phyloP scores from a whole-genome alignment of 2,888 invertebrate genomes.

The Zygaena filipendulae region DNA sequence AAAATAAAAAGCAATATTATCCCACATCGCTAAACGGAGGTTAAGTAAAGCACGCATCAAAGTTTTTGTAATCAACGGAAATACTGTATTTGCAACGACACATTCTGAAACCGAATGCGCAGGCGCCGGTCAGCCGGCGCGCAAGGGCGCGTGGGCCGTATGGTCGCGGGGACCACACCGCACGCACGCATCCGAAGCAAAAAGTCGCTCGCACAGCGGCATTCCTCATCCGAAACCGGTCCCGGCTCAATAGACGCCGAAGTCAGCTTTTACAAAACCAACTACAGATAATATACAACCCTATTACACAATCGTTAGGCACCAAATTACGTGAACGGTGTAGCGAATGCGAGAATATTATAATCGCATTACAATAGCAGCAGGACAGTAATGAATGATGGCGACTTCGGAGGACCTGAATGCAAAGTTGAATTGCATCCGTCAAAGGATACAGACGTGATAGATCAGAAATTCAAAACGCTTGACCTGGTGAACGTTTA shows the following conservation, averaged over 20 bases:
- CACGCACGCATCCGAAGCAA: conserved; percentile 44
- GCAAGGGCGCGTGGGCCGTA: conserved; percentile 20
- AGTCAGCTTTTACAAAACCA: conserved; percentile 18
- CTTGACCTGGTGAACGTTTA: too few relatives aligned
- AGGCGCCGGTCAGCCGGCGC: conserved; percentile 37
- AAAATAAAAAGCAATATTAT: too few relatives aligned
- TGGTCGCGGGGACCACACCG: conserved; percentile 49
- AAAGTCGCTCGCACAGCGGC: conserved; percentile 49
- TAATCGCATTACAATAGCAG: conserved; percentile 51
- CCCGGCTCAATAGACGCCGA: conserved; percentile 54
- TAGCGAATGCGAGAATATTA: conserved; percentile 34
- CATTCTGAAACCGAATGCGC: conserved; percentile 33
- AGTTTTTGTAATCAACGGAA: too few relatives aligned
- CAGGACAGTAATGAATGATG: conserved; percentile 48
- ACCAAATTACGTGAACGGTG: conserved; percentile 15
- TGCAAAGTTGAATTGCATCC: too few relatives aligned
- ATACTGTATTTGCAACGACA: too few relatives aligned
- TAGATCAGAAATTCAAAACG: too few relatives aligned
- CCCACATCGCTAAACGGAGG: too few relatives aligned
- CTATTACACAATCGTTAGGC: conserved; percentile 22
- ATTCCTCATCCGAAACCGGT: conserved; percentile 60
- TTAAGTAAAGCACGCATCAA: too few relatives aligned
- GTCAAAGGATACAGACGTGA: too few relatives aligned
- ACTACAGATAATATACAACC: conserved; percentile 27
- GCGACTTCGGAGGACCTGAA: conserved; percentile 38